A percentile compares a stretch with the other conserved stretches of the same genome.
phyloP scores from a whole-genome alignment of 1,140 invertebrate genomes.

The Achroia grisella region DNA sequence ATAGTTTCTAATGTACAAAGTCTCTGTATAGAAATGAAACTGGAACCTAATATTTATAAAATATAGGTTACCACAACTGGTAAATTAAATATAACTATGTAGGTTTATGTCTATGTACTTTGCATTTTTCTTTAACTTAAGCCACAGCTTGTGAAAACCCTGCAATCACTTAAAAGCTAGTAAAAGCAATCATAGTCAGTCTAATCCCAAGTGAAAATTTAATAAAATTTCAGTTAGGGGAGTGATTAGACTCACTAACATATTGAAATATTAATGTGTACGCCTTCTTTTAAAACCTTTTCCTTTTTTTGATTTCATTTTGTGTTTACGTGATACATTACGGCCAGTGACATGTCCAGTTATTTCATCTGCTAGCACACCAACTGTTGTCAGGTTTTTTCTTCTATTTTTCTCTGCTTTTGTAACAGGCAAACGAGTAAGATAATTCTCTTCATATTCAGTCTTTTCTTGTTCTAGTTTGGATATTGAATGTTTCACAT shows the following conservation, averaged over 20 bases:
- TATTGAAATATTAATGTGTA: conserved; percentile 39
- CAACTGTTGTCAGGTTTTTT: conserved; percentile 84
- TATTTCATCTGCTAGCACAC: conserved; percentile 86
- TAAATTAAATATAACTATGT: no score
- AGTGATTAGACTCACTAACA: background rate
- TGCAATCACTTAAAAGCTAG: no score
- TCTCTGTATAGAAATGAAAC: no score
- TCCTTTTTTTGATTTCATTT: conserved; percentile 72
- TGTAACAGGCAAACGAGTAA: conserved; percentile 89
- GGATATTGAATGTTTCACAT: conserved; percentile 80
- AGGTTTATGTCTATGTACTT: no score
- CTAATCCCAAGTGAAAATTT: no score
- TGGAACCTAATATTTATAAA: no score
- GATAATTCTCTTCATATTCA: conserved; percentile 94
- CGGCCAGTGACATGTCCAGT: conserved; percentile 71
- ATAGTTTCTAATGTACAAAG: no score
- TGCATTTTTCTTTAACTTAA: no score
- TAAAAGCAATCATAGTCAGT: no score
- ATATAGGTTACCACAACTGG: no score
- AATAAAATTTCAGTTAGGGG: no score
- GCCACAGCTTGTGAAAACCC: no score
- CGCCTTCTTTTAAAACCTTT: conserved; percentile 68
- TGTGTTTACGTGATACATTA: conserved; percentile 72
- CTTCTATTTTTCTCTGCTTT: conserved; percentile 90
- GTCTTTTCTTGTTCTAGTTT: conserved; percentile 81